Base-by-base conservation (phyloP, 2,113 vertebrate species). In the Beaufortia kweichowensis region DNA sequence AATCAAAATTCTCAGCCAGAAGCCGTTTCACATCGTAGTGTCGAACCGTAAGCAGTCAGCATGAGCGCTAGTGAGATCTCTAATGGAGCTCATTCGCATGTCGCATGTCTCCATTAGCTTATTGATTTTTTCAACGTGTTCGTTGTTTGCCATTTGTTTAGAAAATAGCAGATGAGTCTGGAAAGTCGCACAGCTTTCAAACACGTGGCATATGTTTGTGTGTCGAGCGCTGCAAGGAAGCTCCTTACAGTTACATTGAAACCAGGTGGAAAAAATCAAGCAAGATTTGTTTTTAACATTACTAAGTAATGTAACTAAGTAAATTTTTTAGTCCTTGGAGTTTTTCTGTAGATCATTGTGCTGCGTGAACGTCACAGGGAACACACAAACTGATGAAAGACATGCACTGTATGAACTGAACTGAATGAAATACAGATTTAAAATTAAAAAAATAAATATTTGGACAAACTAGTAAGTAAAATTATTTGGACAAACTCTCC, bases 121-220 rank as follows among this genome's bases (percentile, higher is more conserved):
- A 78, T 77, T 81, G 66, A 75, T 66, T 76, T 85, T 80, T 75
- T 75, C 35, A 60, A 48, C 61, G 67, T 65, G 73, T 62, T 62
- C 66, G 60, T 59, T 81, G 64, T 23, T 80, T 77, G 53, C 68
- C 62, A 66, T 72, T 84, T 81, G 74, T 81, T 84, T 79, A 48
- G 68, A 76, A 76, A 84, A 75, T 75, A 79, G 71, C 67, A 81
- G 79, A 81, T 71, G 81, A 83, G 59, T 67, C 24, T 50, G 56
- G 41, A 68, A 28, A 15, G 57, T 48, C 50, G 29, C 81, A 82
- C 57, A n/a, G n/a, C 72, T 23, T 72, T 55, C 65, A 62, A 73
- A 50, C 31, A 23, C 55, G 28, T 31, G 23, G 62, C 57, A 61
- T 81, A 55, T 65, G 50, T 56, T 56, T 43, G 6, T 19, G 62